Percentiles rank a stretch among this genome's conserved stretches.
Conservation (phyloP, 2,113 vertebrate genomes). For the Siphamia tubifer region DNA sequence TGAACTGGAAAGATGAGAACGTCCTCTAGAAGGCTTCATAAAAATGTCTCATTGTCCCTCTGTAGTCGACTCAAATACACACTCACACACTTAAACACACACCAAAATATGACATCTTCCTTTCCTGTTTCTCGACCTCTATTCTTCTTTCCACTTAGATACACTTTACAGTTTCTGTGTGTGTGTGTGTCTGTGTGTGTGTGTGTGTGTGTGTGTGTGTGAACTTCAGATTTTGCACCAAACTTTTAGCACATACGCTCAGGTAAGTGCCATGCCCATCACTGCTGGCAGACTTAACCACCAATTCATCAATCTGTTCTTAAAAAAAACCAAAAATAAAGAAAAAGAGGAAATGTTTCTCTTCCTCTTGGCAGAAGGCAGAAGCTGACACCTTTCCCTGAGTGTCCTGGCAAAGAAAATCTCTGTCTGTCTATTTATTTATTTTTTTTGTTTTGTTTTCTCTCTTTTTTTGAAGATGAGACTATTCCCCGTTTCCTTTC, state of each 20-base stretch:
- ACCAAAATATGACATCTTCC: constrained; percentile 2
- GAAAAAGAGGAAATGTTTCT: constrained; percentile 30
- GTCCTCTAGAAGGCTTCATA: constrained; percentile 63
- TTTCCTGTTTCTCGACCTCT: neutral
- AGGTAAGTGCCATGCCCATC: constrained; percentile 1
- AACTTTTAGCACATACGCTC: constrained; percentile 5
- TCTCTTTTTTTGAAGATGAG: constrained; percentile 50
- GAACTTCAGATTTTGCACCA: constrained; percentile 5
- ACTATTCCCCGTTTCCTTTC: constrained; percentile 46
- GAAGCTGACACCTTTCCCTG: constrained; percentile 59
- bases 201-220: neutral
- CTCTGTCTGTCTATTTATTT: constrained; percentile 14
- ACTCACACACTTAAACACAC: constrained; percentile 15
- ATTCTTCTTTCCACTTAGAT: no score
- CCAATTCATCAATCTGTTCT: constrained; percentile 47
- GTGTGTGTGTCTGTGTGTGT: no score
- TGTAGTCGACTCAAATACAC: neutral
- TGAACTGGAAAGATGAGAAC: constrained; percentile 72
- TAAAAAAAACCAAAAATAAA: neutral
- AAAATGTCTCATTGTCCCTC: constrained; percentile 61
- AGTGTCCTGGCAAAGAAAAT: constrained; percentile 66
- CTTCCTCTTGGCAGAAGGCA: constrained; percentile 61
- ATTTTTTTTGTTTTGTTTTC: constrained; percentile 17
- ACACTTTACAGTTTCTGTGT: no score
- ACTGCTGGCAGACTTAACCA: constrained; percentile 44